phyloP scores from a whole-genome alignment of 2,113 vertebrate species.

The Cottus gobio region DNA sequence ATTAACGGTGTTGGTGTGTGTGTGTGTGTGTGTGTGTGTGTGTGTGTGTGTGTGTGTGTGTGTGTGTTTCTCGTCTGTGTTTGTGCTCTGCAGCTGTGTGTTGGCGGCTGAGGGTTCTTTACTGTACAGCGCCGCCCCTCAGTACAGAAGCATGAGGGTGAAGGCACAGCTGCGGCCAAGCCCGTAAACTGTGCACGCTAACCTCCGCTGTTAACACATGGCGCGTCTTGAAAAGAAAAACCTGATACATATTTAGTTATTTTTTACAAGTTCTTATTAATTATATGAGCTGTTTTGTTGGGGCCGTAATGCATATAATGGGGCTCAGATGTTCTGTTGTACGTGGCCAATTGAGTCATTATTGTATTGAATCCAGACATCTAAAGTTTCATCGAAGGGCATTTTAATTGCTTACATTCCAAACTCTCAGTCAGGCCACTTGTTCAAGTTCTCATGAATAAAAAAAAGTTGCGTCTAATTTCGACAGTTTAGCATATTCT shows the following conservation, averaged over 20 bases:
- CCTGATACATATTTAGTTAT: slow-evolving; percentile 53
- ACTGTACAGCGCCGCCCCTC: slow-evolving; percentile 1
- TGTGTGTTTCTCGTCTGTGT: slow-evolving; percentile 4
- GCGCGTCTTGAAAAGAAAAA: slow-evolving; percentile 45
- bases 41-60: slow-evolving; percentile 12
- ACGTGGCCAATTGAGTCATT: background rate
- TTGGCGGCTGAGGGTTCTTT: slow-evolving; percentile 4
- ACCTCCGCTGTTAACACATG: slow-evolving; percentile 54
- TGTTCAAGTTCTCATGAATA: background rate
- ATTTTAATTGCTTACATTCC: slow-evolving; percentile 13
- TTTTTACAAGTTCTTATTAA: slow-evolving; percentile 41
- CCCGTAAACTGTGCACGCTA: slow-evolving; percentile 34
- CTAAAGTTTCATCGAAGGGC: background rate
- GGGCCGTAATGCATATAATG: slow-evolving; percentile 38
- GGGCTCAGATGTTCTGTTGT: slow-evolving; percentile 39
- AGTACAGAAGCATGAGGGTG: slow-evolving; percentile 30
- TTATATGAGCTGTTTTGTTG: slow-evolving; percentile 63
- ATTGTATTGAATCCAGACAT: slow-evolving; percentile 29
- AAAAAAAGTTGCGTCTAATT: background rate
- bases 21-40: slow-evolving; percentile 33
- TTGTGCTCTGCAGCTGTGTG: slow-evolving; percentile 14
- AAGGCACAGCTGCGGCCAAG: slow-evolving; percentile 46
- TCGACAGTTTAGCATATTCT: background rate
- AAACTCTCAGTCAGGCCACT: background rate
- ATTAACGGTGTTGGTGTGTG: slow-evolving; percentile 55